These are phyloP conservation scores for Spodoptera frugiperda DNA, from an alignment of 1,140 invertebrate genomes.

Conservation along the genomic window DNA sequence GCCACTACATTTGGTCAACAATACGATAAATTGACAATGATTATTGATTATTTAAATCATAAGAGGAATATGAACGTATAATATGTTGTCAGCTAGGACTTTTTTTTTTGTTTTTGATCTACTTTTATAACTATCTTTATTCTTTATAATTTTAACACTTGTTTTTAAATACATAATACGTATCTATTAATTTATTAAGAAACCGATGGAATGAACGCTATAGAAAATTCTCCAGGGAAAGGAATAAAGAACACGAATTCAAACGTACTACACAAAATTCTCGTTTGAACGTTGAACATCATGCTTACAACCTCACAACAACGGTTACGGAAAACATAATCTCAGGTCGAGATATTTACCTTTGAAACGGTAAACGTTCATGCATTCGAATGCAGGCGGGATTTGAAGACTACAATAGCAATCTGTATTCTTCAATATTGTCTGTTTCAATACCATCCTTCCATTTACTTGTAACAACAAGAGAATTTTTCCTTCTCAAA, in stretches of 20 bases:
- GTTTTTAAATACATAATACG: too few relatives aligned
- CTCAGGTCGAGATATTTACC: neutral
- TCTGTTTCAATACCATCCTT: neutral
- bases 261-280: neutral
- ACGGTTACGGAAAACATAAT: neutral
- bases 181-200: too few relatives aligned
- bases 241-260: neutral
- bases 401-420: slow-evolving; percentile 16
- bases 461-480: neutral
- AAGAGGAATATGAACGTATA: too few relatives aligned
- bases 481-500: neutral
- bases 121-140: too few relatives aligned
- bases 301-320: neutral
- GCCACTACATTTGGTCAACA: too few relatives aligned
- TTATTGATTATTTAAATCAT: too few relatives aligned
- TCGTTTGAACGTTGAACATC: neutral
- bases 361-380: slow-evolving; percentile 1
- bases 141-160: too few relatives aligned
- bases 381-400: neutral
- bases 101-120: too few relatives aligned
- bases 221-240: too few relatives aligned
- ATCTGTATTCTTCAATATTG: slow-evolving; percentile 23
- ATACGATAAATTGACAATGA: too few relatives aligned
- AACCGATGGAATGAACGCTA: too few relatives aligned
- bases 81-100: too few relatives aligned